These are phyloP conservation scores for Galago senegalensis DNA, from an alignment of 2,797 vertebrate genomes.

Conservation along the genomic window DNA sequence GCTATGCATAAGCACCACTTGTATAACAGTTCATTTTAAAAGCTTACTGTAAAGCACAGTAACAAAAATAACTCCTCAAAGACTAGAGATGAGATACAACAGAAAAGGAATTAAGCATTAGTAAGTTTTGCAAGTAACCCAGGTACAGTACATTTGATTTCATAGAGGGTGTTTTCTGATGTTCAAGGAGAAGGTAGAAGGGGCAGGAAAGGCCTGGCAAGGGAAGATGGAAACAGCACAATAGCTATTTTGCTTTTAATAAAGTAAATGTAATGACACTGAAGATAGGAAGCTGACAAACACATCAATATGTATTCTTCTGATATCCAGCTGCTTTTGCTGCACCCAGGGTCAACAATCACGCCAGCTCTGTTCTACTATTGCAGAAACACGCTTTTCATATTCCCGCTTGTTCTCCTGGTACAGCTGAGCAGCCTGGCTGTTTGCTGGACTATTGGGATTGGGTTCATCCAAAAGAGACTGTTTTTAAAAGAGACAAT, in stretches of 20 bases:
- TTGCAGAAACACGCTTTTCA: constrained; percentile 99
- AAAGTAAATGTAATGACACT: constrained; percentile 94
- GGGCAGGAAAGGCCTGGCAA: constrained; percentile 91
- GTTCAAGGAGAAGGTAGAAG: constrained; percentile 88
- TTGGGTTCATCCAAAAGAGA: constrained; percentile 99
- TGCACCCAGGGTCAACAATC: constrained; percentile 97
- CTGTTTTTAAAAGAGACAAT: constrained; percentile 86
- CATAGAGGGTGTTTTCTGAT: constrained; percentile 91
- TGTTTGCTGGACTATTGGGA: constrained; percentile 99
- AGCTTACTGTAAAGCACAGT: constrained; percentile 89
- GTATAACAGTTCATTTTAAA: constrained; percentile 89
- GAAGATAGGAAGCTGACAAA: constrained; percentile 91
- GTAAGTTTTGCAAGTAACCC: constrained; percentile 93
- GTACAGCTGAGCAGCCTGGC: constrained; percentile 99
- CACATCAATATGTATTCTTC: constrained; percentile 89
- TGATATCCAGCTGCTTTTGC: constrained; percentile 92
- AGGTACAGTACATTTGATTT: constrained; percentile 93
- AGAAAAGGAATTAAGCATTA: constrained; percentile 87
- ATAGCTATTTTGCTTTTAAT: constrained; percentile 96
- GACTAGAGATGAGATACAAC: constrained; percentile 85
- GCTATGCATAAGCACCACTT: constrained; percentile 89
- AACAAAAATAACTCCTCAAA: constrained; percentile 88
- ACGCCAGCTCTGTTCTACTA: constrained; percentile 99
- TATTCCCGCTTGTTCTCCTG: constrained; percentile 99
- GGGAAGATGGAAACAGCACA: constrained; percentile 94